Evolutionary conservation across 2,797 vertebrate genomes (phyloP).

Genomic region (Syncerus caffer): DNA sequence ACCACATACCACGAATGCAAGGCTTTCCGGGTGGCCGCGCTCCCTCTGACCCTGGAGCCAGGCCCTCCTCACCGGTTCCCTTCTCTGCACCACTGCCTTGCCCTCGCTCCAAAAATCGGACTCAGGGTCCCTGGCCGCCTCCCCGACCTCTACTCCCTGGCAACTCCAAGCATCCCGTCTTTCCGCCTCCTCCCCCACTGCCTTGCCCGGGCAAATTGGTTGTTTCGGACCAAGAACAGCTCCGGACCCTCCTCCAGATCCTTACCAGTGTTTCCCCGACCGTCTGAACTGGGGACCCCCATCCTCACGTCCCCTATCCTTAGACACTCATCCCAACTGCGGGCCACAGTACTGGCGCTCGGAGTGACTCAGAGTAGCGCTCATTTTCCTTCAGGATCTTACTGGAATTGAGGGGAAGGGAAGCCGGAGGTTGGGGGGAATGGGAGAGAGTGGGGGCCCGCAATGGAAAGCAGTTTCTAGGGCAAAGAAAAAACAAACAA

Average conservation of each 20-base stretch:
- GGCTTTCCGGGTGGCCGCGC: not conserved
- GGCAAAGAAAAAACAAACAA: not conserved
- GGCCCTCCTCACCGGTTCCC: not conserved
- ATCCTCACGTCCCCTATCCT: not conserved
- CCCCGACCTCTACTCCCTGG: not conserved
- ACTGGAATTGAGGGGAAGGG: not conserved
- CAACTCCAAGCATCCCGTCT: not conserved
- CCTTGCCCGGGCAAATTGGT: not conserved
- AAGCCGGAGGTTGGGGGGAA: not conserved
- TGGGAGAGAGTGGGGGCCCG: not conserved
- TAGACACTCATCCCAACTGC: constrained; percentile 52
- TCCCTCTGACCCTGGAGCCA: not conserved
- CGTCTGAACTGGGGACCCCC: not conserved
- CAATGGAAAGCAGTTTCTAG: not conserved
- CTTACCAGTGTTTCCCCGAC: not conserved
- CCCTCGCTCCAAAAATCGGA: not conserved
- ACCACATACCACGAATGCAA: not conserved
- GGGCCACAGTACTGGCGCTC: not conserved
- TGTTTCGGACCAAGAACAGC: not conserved
- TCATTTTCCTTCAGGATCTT: not conserved
- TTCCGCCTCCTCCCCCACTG: not conserved
- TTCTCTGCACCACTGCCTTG: not conserved
- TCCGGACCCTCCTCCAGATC: constrained; percentile 1
- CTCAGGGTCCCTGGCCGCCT: not conserved
- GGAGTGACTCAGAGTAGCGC: not conserved